These are phyloP conservation scores for Xenotilapia flavipinnis DNA, from an alignment of 2,113 vertebrate species.

Conservation along the genomic window DNA sequence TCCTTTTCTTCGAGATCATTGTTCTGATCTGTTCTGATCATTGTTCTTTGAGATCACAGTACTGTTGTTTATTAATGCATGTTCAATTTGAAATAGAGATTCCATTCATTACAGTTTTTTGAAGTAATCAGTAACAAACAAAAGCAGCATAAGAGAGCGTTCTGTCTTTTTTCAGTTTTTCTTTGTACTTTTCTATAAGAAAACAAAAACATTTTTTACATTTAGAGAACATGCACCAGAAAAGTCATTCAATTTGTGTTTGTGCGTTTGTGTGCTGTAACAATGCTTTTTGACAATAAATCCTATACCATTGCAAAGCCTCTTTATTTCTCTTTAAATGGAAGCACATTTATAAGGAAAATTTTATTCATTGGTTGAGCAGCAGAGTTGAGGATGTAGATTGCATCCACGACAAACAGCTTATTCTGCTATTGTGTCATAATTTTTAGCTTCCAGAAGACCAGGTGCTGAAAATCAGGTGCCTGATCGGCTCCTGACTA, in stretches of 20 bases:
- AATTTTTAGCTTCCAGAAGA: not conserved
- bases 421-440: not conserved
- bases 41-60: not conserved
- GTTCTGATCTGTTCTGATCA: not conserved
- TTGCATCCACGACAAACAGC: not conserved
- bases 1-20: rapidly evolving
- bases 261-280: rapidly evolving
- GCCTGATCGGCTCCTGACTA: not conserved
- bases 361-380: not conserved
- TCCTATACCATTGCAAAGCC: rapidly evolving
- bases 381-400: not conserved
- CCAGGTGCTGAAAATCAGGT: not conserved
- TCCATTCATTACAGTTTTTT: too few species aligned
- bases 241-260: not conserved
- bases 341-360: rapidly evolving
- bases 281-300: not conserved
- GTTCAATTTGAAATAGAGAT: not conserved
- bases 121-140: not conserved
- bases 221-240: not conserved
- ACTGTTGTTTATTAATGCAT: not conserved
- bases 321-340: not conserved
- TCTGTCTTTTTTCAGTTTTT: not conserved
- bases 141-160: not conserved
- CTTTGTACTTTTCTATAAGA: not conserved
- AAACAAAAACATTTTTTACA: not conserved